phyloP scores from a whole-genome alignment of 2,888 invertebrate species.

The Vandiemenella viatica region DNA sequence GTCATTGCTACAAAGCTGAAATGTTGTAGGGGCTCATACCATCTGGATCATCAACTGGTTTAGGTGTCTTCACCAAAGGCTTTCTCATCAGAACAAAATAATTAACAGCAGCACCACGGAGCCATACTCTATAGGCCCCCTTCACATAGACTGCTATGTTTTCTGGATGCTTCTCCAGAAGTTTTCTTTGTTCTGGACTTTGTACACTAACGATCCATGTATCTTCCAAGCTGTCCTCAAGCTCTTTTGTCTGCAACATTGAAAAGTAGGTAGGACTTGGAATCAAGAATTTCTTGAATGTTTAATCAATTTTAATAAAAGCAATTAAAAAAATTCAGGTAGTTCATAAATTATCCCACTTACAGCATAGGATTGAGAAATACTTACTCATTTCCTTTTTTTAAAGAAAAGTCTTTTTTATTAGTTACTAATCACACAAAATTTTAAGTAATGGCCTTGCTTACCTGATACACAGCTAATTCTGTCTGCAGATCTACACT shows the following conservation, averaged over 20 bases:
- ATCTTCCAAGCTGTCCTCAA: slow-evolving; percentile 62
- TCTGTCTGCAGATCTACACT: slow-evolving; percentile 61
- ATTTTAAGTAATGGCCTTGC: not conserved
- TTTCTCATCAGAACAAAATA: slow-evolving; percentile 73
- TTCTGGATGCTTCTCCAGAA: slow-evolving; percentile 46
- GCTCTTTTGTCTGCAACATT: slow-evolving; percentile 42
- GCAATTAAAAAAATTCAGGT: no score
- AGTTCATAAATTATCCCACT: no score
- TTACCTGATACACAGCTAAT: slow-evolving; percentile 48
- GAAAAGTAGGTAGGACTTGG: slow-evolving; percentile 6
- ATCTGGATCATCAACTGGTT: not conserved
- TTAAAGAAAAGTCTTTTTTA: no score
- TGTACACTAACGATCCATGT: slow-evolving; percentile 89
- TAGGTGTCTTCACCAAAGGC: slow-evolving; percentile 34
- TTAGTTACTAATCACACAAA: not conserved
- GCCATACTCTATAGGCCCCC: slow-evolving; percentile 69
- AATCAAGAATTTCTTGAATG: no score
- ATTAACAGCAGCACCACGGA: slow-evolving; percentile 55
- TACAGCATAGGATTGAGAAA: no score
- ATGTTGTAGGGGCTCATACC: no score
- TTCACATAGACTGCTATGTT: slow-evolving; percentile 60
- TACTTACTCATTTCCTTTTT: no score
- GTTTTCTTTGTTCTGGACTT: slow-evolving; percentile 53
- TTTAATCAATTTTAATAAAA: no score
- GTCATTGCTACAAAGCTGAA: no score